phyloP scores from a whole-genome alignment of 2,888 invertebrate genomes.

The Perizoma affinitatum region DNA sequence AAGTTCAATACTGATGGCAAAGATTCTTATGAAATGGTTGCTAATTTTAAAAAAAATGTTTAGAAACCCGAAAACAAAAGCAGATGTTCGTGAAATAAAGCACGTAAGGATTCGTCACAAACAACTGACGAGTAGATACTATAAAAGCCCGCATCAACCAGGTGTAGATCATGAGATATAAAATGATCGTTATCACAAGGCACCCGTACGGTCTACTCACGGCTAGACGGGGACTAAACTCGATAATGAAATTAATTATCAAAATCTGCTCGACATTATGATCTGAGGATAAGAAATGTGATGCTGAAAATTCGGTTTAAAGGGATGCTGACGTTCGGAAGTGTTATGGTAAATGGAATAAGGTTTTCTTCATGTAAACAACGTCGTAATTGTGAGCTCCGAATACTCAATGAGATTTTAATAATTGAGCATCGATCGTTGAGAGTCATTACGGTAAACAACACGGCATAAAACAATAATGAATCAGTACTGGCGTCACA shows the following conservation, averaged over 20 bases:
- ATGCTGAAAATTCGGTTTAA: neutral
- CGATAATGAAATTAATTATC: slow-evolving; percentile 48
- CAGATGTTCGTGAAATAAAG: slow-evolving; percentile 19
- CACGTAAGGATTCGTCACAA: slow-evolving; percentile 44
- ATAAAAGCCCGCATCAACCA: slow-evolving; percentile 74
- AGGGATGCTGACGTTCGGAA: neutral
- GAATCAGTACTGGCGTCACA: slow-evolving; percentile 68
- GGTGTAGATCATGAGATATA: slow-evolving; percentile 78
- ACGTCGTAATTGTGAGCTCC: slow-evolving; percentile 11
- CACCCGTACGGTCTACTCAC: slow-evolving; percentile 57
- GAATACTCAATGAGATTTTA: slow-evolving; percentile 38
- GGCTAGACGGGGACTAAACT: slow-evolving; percentile 46
- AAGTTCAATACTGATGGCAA: no score
- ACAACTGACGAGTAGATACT: slow-evolving; percentile 37
- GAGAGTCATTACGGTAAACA: slow-evolving; percentile 56
- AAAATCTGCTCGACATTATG: slow-evolving; percentile 28
- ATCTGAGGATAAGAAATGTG: slow-evolving; percentile 7
- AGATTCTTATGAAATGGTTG: no score
- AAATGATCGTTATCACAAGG: slow-evolving; percentile 71
- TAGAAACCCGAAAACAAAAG: slow-evolving; percentile 4
- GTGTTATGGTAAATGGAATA: neutral
- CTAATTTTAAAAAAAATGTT: neutral
- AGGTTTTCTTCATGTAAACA: slow-evolving; percentile 8
- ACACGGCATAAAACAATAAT: slow-evolving; percentile 72
- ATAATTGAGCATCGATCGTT: slow-evolving; percentile 48